Base-by-base conservation (phyloP, 1,140 invertebrate genomes). In the Megathymus violae region DNA sequence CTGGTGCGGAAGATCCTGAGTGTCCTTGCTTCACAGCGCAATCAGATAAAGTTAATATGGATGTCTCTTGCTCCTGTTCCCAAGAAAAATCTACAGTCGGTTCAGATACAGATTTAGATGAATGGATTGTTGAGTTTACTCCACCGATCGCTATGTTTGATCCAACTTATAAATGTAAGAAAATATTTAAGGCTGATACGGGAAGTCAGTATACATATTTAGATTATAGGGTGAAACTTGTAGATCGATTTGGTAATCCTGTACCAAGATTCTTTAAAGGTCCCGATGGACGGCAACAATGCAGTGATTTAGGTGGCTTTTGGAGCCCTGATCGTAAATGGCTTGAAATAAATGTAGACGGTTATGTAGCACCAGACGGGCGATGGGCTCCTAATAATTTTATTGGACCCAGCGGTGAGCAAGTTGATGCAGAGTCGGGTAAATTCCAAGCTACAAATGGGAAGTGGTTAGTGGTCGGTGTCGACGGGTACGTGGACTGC, bases 71-170 rank as follows among this genome's bases (percentile, higher is more conserved):
- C 63, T 87, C 86, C 22, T 91, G 86, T 46, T 87, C 84, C 0
- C 80, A 82, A 69, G 81, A 79, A 34, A 74, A 66, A 1, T 47
- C 34, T 0, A 78, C 69, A 3, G 59, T 74, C 19, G 74, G 68
- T 7, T 83, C 82, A 9, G 86, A 82, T 48, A 88, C 86, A 4
- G 88, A 91, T 62, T 81, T 66, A 10, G 88, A 91, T 60, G 88
- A 91, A 72, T 91, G 88, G 86, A 69, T 88, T 41, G 67, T 91
- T 14, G 85, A 91, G 65, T 91, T 91, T 59, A 91, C 88, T 16
- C 85, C 88, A 2, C 88, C 88, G 3, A 82, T 67, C 22, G 86
- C 86, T 34, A 63, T 15, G n/a, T 91, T 80, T 65, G 80, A 91
- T 74, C 84, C 84, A 0, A 69, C 64, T 27, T 80, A 61, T 50